Conservation (phyloP, 1,140 invertebrate genomes). For the Cydia amplana region DNA sequence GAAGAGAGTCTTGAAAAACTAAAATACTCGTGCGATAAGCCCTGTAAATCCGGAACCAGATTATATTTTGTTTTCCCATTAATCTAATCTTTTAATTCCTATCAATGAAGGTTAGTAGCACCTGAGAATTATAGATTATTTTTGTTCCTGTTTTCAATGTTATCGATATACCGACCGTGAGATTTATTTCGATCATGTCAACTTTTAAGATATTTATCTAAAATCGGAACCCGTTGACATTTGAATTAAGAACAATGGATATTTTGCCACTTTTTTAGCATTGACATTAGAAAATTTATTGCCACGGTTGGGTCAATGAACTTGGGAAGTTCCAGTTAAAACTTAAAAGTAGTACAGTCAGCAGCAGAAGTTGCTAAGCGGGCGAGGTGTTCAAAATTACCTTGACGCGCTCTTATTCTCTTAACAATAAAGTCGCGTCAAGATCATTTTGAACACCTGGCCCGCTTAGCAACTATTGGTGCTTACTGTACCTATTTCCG, state of each 20-base stretch:
- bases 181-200: not conserved
- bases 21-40: not conserved
- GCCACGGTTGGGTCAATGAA: not conserved
- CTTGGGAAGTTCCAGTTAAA: not conserved
- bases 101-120: not conserved
- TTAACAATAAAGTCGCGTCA: too few relatives aligned
- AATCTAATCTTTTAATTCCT: not conserved
- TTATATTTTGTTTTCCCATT: not conserved
- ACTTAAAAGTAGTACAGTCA: not conserved
- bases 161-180: not conserved
- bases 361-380: too few relatives aligned
- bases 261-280: not conserved
- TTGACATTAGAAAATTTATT: not conserved
- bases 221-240: not conserved
- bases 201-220: not conserved
- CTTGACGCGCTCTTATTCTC: too few relatives aligned
- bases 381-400: too few relatives aligned
- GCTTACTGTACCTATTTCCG: too few relatives aligned
- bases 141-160: not conserved
- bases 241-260: slow-evolving; percentile 2
- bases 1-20: not conserved
- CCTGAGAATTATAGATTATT: not conserved
- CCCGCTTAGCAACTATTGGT: too few relatives aligned
- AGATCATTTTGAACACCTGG: too few relatives aligned
- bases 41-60: not conserved